phyloP scores from a whole-genome alignment of 2,888 invertebrate species.

The Pardosa pseudoannulata region DNA sequence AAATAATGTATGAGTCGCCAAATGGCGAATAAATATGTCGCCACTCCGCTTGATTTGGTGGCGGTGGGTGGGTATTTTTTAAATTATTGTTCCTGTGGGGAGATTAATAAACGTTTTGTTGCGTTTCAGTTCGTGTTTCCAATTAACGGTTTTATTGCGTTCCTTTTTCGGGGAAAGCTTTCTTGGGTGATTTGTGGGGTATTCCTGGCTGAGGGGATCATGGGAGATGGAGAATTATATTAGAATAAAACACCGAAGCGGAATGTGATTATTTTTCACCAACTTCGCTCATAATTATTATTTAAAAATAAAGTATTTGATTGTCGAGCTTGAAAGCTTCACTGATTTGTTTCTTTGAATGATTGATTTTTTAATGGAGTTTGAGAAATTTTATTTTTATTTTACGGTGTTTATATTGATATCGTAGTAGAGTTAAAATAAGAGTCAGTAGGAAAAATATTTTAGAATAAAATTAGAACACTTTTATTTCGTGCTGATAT shows the following conservation, averaged over 20 bases:
- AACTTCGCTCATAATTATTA: neutral
- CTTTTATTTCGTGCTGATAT: too few relatives aligned
- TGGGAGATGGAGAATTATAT: neutral
- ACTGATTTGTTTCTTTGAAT: too few relatives aligned
- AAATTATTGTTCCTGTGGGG: constrained; percentile 64
- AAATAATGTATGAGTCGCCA: constrained; percentile 71
- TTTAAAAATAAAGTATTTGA: neutral
- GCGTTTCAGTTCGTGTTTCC: constrained; percentile 59
- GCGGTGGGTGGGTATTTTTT: constrained; percentile 46
- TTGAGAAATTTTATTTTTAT: too few relatives aligned
- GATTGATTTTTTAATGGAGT: too few relatives aligned
- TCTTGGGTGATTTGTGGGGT: constrained; percentile 33
- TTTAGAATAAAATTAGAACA: too few relatives aligned
- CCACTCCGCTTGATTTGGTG: constrained; percentile 42
- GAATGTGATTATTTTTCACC: neutral
- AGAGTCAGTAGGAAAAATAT: too few relatives aligned
- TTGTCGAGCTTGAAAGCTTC: neutral
- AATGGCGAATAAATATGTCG: constrained; percentile 72
- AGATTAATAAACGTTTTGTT: constrained; percentile 71
- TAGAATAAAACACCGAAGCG: neutral
- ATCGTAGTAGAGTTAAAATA: too few relatives aligned
- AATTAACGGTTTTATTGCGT: constrained; percentile 57
- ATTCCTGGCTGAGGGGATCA: neutral
- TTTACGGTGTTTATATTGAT: too few relatives aligned
- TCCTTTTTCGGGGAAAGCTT: constrained; percentile 10